Percentiles rank a stretch among this genome's conserved stretches.
These are phyloP conservation scores for Chloroceryle aenea DNA, from an alignment of 2,113 vertebrate genomes.

Conservation along the genomic window DNA sequence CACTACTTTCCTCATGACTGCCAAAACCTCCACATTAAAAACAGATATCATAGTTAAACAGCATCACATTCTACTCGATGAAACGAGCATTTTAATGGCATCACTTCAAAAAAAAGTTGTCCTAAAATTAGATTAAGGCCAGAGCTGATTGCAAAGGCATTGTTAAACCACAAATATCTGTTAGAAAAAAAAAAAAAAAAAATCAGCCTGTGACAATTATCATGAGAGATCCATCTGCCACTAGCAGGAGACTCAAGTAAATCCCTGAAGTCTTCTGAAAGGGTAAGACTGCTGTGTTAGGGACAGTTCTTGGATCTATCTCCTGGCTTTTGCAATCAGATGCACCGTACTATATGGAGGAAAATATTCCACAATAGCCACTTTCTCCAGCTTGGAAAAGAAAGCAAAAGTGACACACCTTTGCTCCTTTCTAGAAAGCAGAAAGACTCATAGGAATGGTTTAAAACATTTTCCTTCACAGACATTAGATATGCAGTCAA, in stretches of 20 bases:
- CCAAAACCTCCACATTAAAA: constrained; percentile 65
- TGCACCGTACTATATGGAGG: background rate
- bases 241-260: background rate
- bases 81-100: constrained; percentile 67
- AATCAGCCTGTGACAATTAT: constrained; percentile 51
- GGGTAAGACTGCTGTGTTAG: background rate
- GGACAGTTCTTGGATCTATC: background rate
- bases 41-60: constrained; percentile 65
- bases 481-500: background rate
- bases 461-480: background rate
- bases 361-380: background rate
- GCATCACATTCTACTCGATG: constrained; percentile 64
- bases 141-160: constrained; percentile 68
- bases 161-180: constrained; percentile 71
- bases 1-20: constrained; percentile 53
- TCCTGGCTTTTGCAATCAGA: background rate
- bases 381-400: background rate
- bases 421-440: background rate
- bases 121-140: constrained; percentile 73
- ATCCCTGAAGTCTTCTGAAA: background rate
- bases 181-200: constrained; percentile 26
- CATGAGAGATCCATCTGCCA: constrained; percentile 12
- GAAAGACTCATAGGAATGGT: background rate
- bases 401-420: background rate
- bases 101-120: constrained; percentile 44